Base-by-base conservation (phyloP, 2,113 vertebrate genomes). In the Lophotis ruficrista region DNA sequence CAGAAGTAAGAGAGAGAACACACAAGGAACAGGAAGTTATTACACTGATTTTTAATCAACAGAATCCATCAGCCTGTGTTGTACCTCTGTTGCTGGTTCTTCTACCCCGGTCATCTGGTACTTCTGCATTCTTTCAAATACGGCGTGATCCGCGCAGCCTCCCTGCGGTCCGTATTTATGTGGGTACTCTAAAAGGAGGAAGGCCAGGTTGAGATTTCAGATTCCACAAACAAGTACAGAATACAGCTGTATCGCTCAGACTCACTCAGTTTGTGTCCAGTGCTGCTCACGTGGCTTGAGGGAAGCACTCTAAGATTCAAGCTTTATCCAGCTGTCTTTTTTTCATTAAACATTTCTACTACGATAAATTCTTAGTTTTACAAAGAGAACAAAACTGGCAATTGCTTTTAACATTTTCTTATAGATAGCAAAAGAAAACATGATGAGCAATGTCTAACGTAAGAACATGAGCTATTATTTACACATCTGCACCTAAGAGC, bases 111-210 rank as follows among this genome's bases (percentile, higher is more conserved):
- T 98, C 96, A 97, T 97, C 96, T 99, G 99, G 96, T 99, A 99
- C 87, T 98, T 99, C 96, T 97, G 99, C 99, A 99, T 99, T 96
- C 97, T 99, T 96, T 99, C 98, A 96, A 99, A 99, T 47, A 99
- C 99, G 1, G 99, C 98, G 95, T 98, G 98, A 96, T 99, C 99
- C 65, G 99, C 99, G 97, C 99, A 99, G 91, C 99, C 99, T 87
- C 99, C 99, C 96, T 99, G 98, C 61, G 99, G 98, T 87, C 99
- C 99, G 27, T 99, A 99, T 97, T 99, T 99, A 97, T 99, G 99
- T 25, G 99, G 99, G 95, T 99, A 99, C 95, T 98, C 99, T 99
- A 96, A 81, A 97, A 96, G 41, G 94, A 96, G 90, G 51, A 94
- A 97, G 51, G 86, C 8, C 54, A 92, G 79, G 86, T 31, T 95